phyloP scores from a whole-genome alignment of 2,888 invertebrate genomes.

The Rosalia funebris region DNA sequence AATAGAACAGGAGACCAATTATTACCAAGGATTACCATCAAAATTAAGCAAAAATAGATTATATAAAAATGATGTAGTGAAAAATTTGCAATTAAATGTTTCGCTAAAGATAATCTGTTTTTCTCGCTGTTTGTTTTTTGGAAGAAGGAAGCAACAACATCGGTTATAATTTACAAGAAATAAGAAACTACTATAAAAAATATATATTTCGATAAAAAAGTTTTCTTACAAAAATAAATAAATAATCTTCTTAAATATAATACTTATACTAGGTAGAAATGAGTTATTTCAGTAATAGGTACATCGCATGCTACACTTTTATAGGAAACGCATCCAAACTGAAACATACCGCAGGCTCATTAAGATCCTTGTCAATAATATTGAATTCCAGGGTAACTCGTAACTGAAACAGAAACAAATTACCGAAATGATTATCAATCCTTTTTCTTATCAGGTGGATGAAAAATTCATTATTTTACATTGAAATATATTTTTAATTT shows the following conservation, averaged over 20 bases:
- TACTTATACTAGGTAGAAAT: not conserved
- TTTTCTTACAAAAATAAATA: constrained; percentile 7
- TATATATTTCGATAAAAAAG: not conserved
- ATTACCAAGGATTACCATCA: no score
- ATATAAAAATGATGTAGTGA: no score
- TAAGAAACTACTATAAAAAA: no score
- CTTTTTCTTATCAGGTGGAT: not conserved
- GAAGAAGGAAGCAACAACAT: no score
- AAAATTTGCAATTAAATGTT: no score
- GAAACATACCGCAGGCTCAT: constrained; percentile 15
- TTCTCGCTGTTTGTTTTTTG: no score
- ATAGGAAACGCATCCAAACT: constrained; percentile 6
- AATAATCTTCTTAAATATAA: not conserved
- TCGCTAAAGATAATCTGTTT: no score
- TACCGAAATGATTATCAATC: no score
- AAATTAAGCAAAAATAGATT: no score
- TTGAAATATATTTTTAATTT: not conserved
- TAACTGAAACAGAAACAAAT: constrained; percentile 14
- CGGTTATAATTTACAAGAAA: no score
- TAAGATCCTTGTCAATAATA: constrained; percentile 7
- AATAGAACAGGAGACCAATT: no score
- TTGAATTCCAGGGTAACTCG: constrained; percentile 11
- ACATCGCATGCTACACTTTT: not conserved
- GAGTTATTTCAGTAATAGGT: not conserved
- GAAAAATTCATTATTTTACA: not conserved